Base-by-base conservation (phyloP, 1,140 invertebrate species). In the Trichonephila clavata region DNA sequence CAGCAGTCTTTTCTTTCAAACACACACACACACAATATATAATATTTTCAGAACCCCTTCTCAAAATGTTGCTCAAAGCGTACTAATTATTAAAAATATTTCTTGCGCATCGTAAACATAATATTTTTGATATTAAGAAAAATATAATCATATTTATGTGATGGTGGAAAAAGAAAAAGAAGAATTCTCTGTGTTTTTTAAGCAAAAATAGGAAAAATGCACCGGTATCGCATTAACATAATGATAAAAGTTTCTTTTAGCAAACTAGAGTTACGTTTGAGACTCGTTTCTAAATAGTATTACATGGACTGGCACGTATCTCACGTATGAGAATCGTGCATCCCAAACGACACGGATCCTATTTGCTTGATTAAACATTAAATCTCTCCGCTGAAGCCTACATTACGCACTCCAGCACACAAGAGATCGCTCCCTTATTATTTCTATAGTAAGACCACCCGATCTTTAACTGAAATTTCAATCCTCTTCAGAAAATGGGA, bases 311-410 rank as follows among this genome's bases (percentile, higher is more conserved):
- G 68, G 80, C 90, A 92, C 90, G 90, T 86, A 14, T 65, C n/a
- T 5, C 80, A 92, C 59, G 90, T 92, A n/a, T 63, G 27, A 92
- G 63, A 71, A 86, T 20, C 50, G 68, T 86, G 81, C 90, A 86
- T 86, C 63, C 61, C 20, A 86, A 92, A 92, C 71, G 90, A 65
- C 80, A 86, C 27, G 81, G 68, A 65, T 84, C 83, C 90, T 92
- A 92, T 92, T 92, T 92, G 90, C 90, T 86, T 86, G 90, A 92
- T 92, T 92, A 92, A 92, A 86, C 90, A 92, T 92, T 92, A 92
- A 92, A 86, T 92, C 83, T 86, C 18, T 92, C n/a, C 83, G 8
- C 43, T 71, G 39, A 71, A 65, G 90, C 21, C 83, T 43, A 65
- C 90, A 63, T 65, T 91, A 65, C n/a, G 39, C 63, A 77, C 39